phyloP scores from a whole-genome alignment of 2,888 invertebrate genomes.

The Hyalella azteca region DNA sequence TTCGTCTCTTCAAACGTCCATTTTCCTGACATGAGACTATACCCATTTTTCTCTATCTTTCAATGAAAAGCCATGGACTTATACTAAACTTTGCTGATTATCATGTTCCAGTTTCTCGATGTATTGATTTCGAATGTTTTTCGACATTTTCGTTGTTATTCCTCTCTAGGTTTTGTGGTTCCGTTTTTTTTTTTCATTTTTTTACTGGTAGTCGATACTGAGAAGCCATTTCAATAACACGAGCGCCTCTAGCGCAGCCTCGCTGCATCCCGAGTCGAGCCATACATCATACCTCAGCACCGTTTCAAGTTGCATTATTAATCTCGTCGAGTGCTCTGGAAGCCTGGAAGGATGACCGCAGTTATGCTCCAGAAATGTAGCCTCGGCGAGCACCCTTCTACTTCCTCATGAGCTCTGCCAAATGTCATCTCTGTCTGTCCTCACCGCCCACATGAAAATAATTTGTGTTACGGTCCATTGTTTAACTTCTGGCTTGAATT shows the following conservation, averaged over 20 bases:
- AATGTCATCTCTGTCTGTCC: constrained; percentile 33
- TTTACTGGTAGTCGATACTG: too few species aligned
- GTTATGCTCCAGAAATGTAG: not conserved
- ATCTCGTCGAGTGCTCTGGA: constrained; percentile 32
- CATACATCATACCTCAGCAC: constrained; percentile 33
- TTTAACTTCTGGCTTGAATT: constrained; percentile 18
- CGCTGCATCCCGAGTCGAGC: constrained; percentile 4
- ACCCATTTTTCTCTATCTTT: too few species aligned
- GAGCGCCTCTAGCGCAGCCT: not conserved
- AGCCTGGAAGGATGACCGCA: constrained; percentile 13
- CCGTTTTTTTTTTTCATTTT: too few species aligned
- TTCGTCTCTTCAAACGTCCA: too few species aligned
- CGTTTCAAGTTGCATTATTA: constrained; percentile 33
- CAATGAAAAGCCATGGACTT: too few species aligned
- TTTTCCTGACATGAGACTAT: too few species aligned
- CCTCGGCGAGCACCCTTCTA: not conserved
- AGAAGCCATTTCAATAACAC: constrained; percentile 7
- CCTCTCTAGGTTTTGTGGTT: too few species aligned
- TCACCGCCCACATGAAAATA: not conserved
- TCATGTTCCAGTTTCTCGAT: too few species aligned
- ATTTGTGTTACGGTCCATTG: constrained; percentile 29
- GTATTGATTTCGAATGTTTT: too few species aligned
- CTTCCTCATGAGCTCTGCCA: not conserved
- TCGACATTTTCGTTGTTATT: too few species aligned
- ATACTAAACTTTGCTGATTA: too few species aligned